Evolutionary conservation across 92 coral and sea anemone genomes (phyloP).

Genomic region (Palythoa caribaeorum): DNA sequence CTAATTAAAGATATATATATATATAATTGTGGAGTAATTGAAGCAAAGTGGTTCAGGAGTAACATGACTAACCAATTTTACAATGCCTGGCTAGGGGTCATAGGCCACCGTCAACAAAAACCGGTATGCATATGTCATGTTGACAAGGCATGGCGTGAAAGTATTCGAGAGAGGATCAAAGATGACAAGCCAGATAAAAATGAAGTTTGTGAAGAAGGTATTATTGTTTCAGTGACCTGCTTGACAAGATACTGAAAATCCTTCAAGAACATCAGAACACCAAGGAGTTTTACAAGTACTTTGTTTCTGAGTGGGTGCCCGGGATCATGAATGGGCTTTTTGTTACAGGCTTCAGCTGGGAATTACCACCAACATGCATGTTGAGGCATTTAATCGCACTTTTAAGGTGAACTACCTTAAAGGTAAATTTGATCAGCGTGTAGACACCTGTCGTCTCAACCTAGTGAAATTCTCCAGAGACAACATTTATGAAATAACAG

Average conservation of each 20-base stretch:
- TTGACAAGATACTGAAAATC: constrained; percentile 15
- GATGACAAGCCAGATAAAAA: not conserved
- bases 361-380: constrained; percentile 65
- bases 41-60: constrained; percentile 38
- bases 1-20: constrained; percentile 32
- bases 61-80: constrained; percentile 54
- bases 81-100: constrained; percentile 73
- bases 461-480: constrained; percentile 47
- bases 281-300: constrained; percentile 42
- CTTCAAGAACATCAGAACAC: constrained; percentile 21
- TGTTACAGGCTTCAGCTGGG: constrained; percentile 42
- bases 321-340: constrained; percentile 55
- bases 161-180: constrained; percentile 4
- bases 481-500: constrained; percentile 44
- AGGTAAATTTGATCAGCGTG: constrained; percentile 61
- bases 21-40: constrained; percentile 55
- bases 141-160: constrained; percentile 67
- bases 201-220: not conserved
- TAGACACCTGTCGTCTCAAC: constrained; percentile 54
- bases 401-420: constrained; percentile 52
- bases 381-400: constrained; percentile 54
- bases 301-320: constrained; percentile 59
- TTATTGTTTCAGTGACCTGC: not conserved
- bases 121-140: constrained; percentile 68
- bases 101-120: constrained; percentile 38